phyloP scores from a whole-genome alignment of 2,888 invertebrate genomes.

The Trisateles emortualis region DNA sequence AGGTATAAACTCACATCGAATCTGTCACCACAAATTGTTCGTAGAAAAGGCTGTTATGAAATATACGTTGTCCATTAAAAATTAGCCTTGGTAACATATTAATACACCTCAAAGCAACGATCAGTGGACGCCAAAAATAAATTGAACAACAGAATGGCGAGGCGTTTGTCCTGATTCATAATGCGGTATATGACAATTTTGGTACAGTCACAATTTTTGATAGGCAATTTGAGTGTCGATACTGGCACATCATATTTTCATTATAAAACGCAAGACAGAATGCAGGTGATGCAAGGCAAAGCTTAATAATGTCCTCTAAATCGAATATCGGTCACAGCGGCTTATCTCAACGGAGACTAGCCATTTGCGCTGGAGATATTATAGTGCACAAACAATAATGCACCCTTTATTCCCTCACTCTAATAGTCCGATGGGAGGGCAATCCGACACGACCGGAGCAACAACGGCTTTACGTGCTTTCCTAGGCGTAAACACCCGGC shows the following conservation, averaged over 20 bases:
- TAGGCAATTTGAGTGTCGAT: not conserved
- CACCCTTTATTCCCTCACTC: too few species aligned
- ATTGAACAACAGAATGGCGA: slow-evolving; percentile 58
- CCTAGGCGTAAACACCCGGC: too few species aligned
- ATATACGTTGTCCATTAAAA: slow-evolving; percentile 65
- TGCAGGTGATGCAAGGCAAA: too few species aligned
- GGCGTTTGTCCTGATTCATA: slow-evolving; percentile 13
- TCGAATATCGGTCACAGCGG: too few species aligned
- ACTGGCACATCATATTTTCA: slow-evolving; percentile 2
- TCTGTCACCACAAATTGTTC: slow-evolving; percentile 53
- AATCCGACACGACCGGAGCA: too few species aligned
- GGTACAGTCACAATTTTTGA: not conserved
- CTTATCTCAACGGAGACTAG: too few species aligned
- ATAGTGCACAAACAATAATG: too few species aligned
- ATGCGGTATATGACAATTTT: slow-evolving; percentile 33
- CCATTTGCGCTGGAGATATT: too few species aligned
- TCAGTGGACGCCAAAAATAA: slow-evolving; percentile 58
- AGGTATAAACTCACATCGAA: slow-evolving; percentile 45
- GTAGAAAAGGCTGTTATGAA: slow-evolving; percentile 43
- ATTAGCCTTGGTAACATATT: slow-evolving; percentile 65
- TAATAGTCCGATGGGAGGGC: too few species aligned
- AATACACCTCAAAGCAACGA: slow-evolving; percentile 65
- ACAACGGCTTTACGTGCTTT: too few species aligned
- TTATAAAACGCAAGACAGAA: too few species aligned
- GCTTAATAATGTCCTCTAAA: too few species aligned